Evolutionary conservation across 2,888 invertebrate genomes (phyloP).

Genomic region (Tipula helvola): DNA sequence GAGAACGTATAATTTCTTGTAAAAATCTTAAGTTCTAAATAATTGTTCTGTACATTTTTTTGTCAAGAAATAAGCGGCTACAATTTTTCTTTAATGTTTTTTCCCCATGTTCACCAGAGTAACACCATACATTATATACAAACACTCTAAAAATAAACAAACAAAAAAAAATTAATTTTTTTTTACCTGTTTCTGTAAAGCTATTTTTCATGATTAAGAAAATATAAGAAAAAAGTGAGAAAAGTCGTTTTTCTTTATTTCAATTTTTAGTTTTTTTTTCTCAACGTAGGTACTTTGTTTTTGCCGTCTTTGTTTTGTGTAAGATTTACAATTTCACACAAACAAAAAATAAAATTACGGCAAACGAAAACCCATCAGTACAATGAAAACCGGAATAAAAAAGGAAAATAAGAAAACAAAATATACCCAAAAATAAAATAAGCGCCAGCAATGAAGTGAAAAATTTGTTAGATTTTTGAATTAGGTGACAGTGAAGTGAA

Average conservation of each 20-base stretch:
- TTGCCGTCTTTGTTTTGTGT: background rate
- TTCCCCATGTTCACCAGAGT: background rate
- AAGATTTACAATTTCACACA: background rate
- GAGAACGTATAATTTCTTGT: background rate
- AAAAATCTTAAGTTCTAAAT: background rate
- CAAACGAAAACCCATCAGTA: background rate
- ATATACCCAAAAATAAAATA: background rate
- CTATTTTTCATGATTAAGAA: background rate
- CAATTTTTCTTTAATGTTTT: background rate
- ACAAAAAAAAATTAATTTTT: background rate
- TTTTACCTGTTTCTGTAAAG: background rate
- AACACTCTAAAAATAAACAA: background rate
- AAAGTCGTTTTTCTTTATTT: slow-evolving; percentile 4
- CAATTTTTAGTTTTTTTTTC: background rate
- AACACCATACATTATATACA: background rate
- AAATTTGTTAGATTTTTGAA: background rate
- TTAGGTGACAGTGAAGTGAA: background rate
- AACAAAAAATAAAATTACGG: background rate
- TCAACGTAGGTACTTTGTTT: too few relatives aligned
- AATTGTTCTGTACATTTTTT: background rate
- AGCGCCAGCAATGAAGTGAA: background rate
- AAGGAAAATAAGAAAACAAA: background rate
- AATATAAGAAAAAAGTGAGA: background rate
- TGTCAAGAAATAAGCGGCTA: background rate
- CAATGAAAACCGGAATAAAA: background rate